Base-by-base conservation (phyloP, 2,113 vertebrate species). In the Hemicordylus capensis region DNA sequence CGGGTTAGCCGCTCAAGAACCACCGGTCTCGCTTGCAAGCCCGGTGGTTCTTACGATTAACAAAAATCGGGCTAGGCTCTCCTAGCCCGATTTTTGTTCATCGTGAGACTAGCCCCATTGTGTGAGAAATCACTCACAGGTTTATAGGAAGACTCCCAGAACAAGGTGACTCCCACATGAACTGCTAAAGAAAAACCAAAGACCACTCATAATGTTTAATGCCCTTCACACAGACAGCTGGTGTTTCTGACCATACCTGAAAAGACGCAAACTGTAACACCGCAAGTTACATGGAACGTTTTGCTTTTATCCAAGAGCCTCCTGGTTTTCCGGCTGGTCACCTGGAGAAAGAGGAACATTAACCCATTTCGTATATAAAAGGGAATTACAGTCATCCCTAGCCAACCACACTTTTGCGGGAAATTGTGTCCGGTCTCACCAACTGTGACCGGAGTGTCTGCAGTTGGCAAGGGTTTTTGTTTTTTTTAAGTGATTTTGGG, bases 251-350 rank as follows among this genome's bases (percentile, higher is more conserved):
- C 37, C 66, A 48, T 31, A 1, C 98, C 98, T 94, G 98, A 98
- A 93, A 99, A 98, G 94, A 98, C 92, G 91, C 97, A 98, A 87
- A 99, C 97, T 37, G 97, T 97, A 69, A 97, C 85, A 63, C 98
- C 98, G 85, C 98, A 98, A 0, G 96, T 96, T 87, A 98, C 97
- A 31, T 99, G 98, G 82, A 99, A 98, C 85, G 97, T 97, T 95
- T 98, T 98, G 90, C 97, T 98, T 94, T 98, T 98, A 94, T 98
- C 97, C 80, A 99, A 87, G 46, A 99, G 91, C 88, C 98, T 96
- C 91, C 98, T 97, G 8, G 97, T 97, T 94, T 96, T 98, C 92
- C 97, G 97, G 93, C 97, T 97, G 82, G 97, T 96, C 90, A 98
- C 95, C 98, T 99, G 95, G 15, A 83, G 89, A 94, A 87, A 93